Evolutionary conservation across 2,113 vertebrate genomes (phyloP), one percentile per base, ranked within the genome.

Genomic region (Takifugu flavidus): DNA sequence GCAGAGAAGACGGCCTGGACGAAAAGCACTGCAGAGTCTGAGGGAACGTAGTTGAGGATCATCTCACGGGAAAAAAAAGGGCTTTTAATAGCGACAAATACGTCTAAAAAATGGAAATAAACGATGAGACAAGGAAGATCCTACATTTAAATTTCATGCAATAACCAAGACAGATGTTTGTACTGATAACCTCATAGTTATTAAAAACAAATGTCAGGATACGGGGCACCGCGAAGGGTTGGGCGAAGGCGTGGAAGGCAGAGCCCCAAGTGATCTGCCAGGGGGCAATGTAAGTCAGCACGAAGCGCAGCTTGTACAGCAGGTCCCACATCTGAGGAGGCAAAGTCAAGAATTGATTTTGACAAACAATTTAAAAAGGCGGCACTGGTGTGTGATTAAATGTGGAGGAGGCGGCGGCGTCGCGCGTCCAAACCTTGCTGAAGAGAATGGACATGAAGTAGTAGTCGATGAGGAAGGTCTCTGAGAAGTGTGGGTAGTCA

Each of bases 201-300:
- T 2, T 13, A 56, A 20, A 39, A 56, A 55, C 13, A 42, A 31
- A 57, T 26, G 29, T 53, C 84, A 85, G 92, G 94, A 92, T 96
- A 95, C 94, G 94, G n/a, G 94, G 94, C 73, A 96, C 94, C 0
- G 94, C 94, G 0, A 96, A 96, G 1, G 94, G 94, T 72, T 96
- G 94, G 68, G 94, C 94, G 2, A 96, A 96, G 65, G 94, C 94
- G 0, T 96, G 94, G 85, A 96, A 96, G 44, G 94, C 94, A 0
- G 94, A 96, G 65, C 94, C 94, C 94, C 94, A 96, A 39, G 94
- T 95, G 82, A 96, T 96, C 85, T 96, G 94, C 94, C 94, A 96
- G 11, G 94, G 94, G 0, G 94, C 94, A 2, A 96, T 96, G 91
- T 96, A 96, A 51, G 94, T 96, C 82, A 96, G 79, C 63, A 96